Conservation (phyloP, 1,140 invertebrate species). For the Heliconius hewitsoni region DNA sequence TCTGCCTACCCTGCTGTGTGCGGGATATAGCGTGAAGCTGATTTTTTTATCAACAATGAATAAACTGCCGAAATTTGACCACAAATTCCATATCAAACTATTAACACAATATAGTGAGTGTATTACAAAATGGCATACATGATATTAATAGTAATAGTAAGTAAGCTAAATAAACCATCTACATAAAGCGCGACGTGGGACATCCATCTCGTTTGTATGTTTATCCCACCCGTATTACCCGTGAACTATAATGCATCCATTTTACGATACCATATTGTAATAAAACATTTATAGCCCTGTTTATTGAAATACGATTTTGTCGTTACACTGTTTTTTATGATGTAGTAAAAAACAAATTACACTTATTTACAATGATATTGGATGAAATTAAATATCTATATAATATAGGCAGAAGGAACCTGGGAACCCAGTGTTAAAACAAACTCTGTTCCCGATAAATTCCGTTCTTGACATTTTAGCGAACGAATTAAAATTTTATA, state of each 20-base stretch:
- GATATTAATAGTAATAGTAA: background rate
- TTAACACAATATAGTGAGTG: background rate
- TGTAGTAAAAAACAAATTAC: conserved; percentile 15
- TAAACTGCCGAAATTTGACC: background rate
- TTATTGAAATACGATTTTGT: conserved; percentile 27
- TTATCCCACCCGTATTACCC: conserved; percentile 16
- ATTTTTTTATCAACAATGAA: too few species aligned
- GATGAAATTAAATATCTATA: background rate
- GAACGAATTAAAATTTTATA: background rate
- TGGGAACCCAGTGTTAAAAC: background rate
- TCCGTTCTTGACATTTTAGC: background rate
- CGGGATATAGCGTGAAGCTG: too few species aligned
- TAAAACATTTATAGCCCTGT: conserved; percentile 32
- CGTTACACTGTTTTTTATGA: conserved; percentile 19
- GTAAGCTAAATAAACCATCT: conserved; percentile 20
- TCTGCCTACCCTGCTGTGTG: too few species aligned
- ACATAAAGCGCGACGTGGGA: conserved; percentile 8
- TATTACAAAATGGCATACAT: conserved; percentile 4
- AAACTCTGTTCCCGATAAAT: background rate
- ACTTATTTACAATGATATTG: background rate
- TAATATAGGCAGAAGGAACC: background rate
- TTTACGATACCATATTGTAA: conserved; percentile 29
- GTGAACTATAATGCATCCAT: conserved; percentile 29
- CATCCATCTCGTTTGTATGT: conserved; percentile 20
- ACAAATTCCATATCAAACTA: background rate